Evolutionary conservation across 2,888 invertebrate genomes (phyloP), one percentile per base, ranked within the genome.

Genomic region (Glaucopsyche alexis): DNA sequence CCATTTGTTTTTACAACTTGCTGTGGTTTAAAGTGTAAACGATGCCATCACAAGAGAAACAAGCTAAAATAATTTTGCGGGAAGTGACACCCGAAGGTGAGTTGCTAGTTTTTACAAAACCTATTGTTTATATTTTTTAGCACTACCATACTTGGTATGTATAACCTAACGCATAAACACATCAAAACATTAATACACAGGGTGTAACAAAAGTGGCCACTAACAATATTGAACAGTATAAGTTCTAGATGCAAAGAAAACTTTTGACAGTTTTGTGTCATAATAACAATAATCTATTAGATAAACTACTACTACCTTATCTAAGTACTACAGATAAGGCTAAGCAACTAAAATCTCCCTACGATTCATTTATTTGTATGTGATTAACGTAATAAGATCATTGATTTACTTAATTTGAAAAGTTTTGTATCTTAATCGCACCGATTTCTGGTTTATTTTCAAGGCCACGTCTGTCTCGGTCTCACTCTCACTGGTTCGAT

Each of bases 41-140:
- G 77, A 92, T 92, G 92, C 93, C 92, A 78, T 91, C 89, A 74
- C 87, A 90, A 84, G 78, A 82, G 52, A 52, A 50, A 76, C 87
- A 82, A 77, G 78, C 77, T 40, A 85, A 82, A 78, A 85, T 92
- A 74, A 85, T 91, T 60, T 84, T 88, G 60, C 84, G 87, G 55
- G 87, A 91, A 81, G 87, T 92, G 52, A 92, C 92, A 29, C 89
- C 91, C 71, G 92, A 92, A 77, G 84, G 92, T 92, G 79, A 91
- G 91, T 42, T n/a, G 3, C 5, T 11, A 60, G 11, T 38, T 60
- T 38, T 60, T 60, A 29, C 38, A 13, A 60, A 60, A 60, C 7
- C 67, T 16, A 45, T 67, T 42, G 40, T 67, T 67, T 67, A 42
- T 66, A 42, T 67, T 67, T 67, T 67, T 60, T 38, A 60, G 29